These are phyloP conservation scores for Gallinago stenura DNA, from an alignment of 2,797 vertebrate genomes.

Conservation along the genomic window DNA sequence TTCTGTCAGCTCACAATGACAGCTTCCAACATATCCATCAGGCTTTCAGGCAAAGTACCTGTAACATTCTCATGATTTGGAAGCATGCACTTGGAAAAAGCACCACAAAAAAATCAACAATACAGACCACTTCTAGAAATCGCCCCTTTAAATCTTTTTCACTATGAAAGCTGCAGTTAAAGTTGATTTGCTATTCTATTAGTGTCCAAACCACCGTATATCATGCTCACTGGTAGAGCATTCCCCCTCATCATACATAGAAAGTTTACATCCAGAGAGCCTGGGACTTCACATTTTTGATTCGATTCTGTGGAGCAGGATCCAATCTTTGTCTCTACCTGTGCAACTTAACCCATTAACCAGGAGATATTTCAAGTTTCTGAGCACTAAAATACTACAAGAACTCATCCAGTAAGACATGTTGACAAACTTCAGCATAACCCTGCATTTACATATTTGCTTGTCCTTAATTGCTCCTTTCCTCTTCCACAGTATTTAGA, in stretches of 20 bases:
- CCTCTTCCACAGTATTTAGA: no score
- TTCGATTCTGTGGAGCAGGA: not conserved
- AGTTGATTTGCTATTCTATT: not conserved
- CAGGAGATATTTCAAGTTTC: not conserved
- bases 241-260: not conserved
- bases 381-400: not conserved
- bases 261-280: not conserved
- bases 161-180: not conserved
- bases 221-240: not conserved
- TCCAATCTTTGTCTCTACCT: not conserved
- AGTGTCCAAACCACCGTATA: not conserved
- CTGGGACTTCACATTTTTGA: not conserved
- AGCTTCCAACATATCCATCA: not conserved
- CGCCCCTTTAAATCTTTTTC: fast-evolving
- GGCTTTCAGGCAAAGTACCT: not conserved
- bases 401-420: not conserved
- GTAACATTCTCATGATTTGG: fast-evolving
- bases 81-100: not conserved
- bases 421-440: not conserved
- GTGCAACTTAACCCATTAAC: not conserved
- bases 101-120: not conserved
- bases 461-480: not conserved
- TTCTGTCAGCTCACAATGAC: not conserved
- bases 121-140: not conserved
- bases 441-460: not conserved